Percentiles rank a stretch among this genome's conserved stretches.
Conservation (phyloP, 2,888 invertebrate genomes). For the Eubasilissa splendida region DNA sequence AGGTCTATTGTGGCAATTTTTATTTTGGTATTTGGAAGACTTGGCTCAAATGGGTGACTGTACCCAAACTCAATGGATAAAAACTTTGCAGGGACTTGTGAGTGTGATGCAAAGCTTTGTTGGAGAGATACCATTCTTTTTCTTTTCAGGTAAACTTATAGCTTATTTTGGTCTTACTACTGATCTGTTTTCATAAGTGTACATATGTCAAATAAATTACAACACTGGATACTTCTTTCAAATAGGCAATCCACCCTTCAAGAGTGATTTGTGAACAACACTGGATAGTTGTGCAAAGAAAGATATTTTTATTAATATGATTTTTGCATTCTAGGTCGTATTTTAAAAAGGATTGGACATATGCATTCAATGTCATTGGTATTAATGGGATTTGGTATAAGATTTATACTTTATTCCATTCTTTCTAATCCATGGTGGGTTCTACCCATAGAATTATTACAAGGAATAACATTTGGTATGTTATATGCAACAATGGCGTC, state of each 20-base stretch:
- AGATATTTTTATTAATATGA: too few relatives aligned
- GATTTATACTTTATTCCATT: slow-evolving; percentile 87
- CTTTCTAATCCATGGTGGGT: slow-evolving; percentile 87
- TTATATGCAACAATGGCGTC: slow-evolving; percentile 92
- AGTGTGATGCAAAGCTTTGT: slow-evolving; percentile 86
- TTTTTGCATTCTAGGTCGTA: slow-evolving; percentile 71
- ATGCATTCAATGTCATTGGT: slow-evolving; percentile 88
- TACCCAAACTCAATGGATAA: slow-evolving; percentile 73
- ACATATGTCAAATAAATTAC: too few relatives aligned
- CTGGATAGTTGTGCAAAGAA: too few relatives aligned
- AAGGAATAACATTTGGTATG: slow-evolving; percentile 91
- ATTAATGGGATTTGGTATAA: slow-evolving; percentile 83
- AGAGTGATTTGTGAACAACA: too few relatives aligned
- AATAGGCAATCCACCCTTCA: too few relatives aligned
- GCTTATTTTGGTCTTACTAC: not conserved
- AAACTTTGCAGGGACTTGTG: slow-evolving; percentile 82
- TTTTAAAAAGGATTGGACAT: slow-evolving; percentile 86
- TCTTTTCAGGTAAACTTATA: slow-evolving; percentile 77
- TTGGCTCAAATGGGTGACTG: slow-evolving; percentile 68
- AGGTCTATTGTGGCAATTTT: slow-evolving; percentile 89
- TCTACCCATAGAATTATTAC: slow-evolving; percentile 87
- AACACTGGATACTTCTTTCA: too few relatives aligned
- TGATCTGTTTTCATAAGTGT: not conserved
- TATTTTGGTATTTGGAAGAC: slow-evolving; percentile 89
- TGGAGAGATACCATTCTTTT: slow-evolving; percentile 91